Conservation (phyloP, 2,113 vertebrate species). For the Morone saxatilis region DNA sequence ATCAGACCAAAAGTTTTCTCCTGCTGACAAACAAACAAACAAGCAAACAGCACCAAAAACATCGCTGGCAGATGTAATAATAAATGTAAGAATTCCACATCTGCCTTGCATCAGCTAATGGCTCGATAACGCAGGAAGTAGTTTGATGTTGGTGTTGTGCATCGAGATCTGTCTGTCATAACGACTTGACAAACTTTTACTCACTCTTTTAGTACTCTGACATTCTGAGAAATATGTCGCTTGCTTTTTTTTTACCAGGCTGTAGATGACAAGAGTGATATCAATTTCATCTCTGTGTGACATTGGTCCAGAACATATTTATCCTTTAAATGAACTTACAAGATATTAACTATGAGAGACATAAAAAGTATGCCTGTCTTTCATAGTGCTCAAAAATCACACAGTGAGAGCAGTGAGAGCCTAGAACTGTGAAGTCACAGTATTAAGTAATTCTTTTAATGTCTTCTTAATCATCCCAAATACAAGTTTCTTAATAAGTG, state of each 20-base stretch:
- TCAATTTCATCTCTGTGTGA: too few species aligned
- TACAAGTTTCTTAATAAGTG: slow-evolving; percentile 11
- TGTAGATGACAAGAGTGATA: background rate
- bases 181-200: background rate
- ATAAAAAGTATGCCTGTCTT: background rate
- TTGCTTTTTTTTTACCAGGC: background rate
- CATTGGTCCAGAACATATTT: background rate
- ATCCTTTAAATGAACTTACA: background rate
- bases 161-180: background rate
- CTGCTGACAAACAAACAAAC: too few species aligned
- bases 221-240: background rate
- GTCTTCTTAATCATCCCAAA: background rate
- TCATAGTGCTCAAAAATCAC: background rate
- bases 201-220: too few species aligned
- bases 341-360: background rate
- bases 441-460: background rate
- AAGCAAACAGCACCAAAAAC: too few species aligned
- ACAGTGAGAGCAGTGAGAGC: background rate
- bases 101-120: background rate
- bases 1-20: too few species aligned
- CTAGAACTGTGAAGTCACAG: background rate
- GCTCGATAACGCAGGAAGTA: background rate
- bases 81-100: background rate
- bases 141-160: background rate
- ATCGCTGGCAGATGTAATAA: too few species aligned